phyloP scores from a whole-genome alignment of 2,888 invertebrate species.

The Watsonalla cultraria region DNA sequence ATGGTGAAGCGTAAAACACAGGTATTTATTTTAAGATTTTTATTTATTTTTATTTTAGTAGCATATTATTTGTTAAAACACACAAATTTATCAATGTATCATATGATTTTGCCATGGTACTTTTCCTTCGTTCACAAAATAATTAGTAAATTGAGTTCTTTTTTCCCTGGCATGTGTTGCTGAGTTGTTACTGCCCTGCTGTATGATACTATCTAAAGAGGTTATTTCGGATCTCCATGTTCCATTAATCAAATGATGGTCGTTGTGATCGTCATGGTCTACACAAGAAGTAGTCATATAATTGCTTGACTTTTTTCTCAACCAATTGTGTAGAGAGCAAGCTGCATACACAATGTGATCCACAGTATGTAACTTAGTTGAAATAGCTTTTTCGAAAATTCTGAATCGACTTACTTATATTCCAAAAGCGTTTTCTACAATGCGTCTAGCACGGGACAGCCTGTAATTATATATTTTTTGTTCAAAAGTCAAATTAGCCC shows the following conservation, averaged over 20 bases:
- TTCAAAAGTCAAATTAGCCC: constrained; percentile 6
- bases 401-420: constrained; percentile 16
- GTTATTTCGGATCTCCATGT: constrained; percentile 12
- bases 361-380: constrained; percentile 6
- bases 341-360: constrained; percentile 13
- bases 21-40: too few species aligned
- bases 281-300: constrained; percentile 13
- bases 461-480: constrained; percentile 11
- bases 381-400: constrained; percentile 14
- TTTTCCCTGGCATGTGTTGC: constrained; percentile 6
- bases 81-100: too few species aligned
- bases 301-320: constrained; percentile 6
- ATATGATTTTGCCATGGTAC: too few species aligned
- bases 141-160: too few species aligned
- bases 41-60: too few species aligned
- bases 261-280: constrained; percentile 10
- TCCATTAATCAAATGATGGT: constrained; percentile 9
- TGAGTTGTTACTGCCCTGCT: constrained; percentile 3
- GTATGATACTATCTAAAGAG: constrained; percentile 5
- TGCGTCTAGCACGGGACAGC: constrained; percentile 12
- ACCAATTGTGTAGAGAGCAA: constrained; percentile 18
- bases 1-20: too few species aligned
- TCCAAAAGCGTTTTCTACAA: constrained; percentile 19
- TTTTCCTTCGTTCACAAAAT: too few species aligned
- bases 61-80: too few species aligned